Conservation (phyloP, 2,113 vertebrate genomes). For the Helogale parvula region DNA sequence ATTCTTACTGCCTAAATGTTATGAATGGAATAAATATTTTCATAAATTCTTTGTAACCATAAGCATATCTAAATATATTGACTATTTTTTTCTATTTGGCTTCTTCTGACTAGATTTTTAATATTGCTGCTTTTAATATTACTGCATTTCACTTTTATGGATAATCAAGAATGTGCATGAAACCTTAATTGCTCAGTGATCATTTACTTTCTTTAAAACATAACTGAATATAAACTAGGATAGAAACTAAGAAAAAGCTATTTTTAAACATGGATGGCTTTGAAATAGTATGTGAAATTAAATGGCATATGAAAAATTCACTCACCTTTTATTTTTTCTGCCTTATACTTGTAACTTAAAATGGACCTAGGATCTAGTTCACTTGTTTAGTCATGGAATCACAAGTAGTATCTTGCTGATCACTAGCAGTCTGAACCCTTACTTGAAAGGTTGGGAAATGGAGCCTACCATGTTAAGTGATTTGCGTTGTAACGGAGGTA, state of each 20-base stretch:
- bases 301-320: neutral
- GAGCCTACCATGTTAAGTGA: neutral
- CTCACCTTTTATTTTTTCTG: neutral
- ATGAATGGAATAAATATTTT: slow-evolving; percentile 59
- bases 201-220: slow-evolving; percentile 74
- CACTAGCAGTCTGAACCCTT: neutral
- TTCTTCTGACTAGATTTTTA: slow-evolving; percentile 54
- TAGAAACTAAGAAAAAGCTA: slow-evolving; percentile 59
- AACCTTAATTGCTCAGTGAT: slow-evolving; percentile 75
- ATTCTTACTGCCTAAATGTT: slow-evolving; percentile 39
- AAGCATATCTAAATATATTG: slow-evolving; percentile 53
- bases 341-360: neutral
- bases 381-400: neutral
- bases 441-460: neutral
- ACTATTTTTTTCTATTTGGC: slow-evolving; percentile 54
- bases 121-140: slow-evolving; percentile 67
- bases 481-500: neutral
- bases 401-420: neutral
- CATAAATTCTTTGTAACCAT: slow-evolving; percentile 46
- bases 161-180: slow-evolving; percentile 71
- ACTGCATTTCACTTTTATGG: slow-evolving; percentile 67
- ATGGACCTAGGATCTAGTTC: neutral
- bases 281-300: slow-evolving; percentile 47
- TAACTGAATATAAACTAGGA: slow-evolving; percentile 72
- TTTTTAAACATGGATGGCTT: slow-evolving; percentile 65